Base-by-base conservation (phyloP, 2,113 vertebrate species). In the Struthio camelus region DNA sequence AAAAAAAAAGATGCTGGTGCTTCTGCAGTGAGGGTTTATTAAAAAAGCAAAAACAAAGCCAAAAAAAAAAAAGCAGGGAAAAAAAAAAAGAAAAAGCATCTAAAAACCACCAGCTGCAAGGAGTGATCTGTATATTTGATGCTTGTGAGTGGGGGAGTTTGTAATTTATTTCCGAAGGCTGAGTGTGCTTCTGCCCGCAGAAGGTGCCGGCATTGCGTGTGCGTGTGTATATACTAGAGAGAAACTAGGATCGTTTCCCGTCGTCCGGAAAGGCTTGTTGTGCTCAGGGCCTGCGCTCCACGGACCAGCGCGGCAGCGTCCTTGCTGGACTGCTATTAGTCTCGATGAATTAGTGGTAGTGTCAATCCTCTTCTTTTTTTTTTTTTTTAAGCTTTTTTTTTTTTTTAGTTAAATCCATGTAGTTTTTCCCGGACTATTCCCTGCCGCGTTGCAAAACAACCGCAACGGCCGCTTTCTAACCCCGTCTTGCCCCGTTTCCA, bases 81-180 rank as follows among this genome's bases (percentile, higher is more conserved):
- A 3, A 1, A 7, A 46, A 54, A 82, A 48, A 48, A 36, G 53
- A 54, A 42, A 46, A 48, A n/a, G 42, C 28, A 14, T 40, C 30
- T 44, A 67, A 40, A 27, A 10, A 16, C 18, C 17, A 30, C n/a
- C 30, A 40, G 30, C 70, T 79, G 48, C 70, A 5, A 89, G 89
- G 75, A 85, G 58, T 85, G 62, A 82, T 76, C 81, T 96, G 94
- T 96, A 96, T 82, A 94, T 93, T 93, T 93, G 91, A 90, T 58
- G 89, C 85, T 82, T 7, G 64, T 2, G 11, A 51, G 5, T 12
- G 44, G 48, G 85, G 84, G 40, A 80, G 86, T 28, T 70, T 96
- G 93, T 97, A 96, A 97, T 96, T 96, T 97, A 97, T 96, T 97
- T 83, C 65, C 42, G 0, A 30, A 38, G 80, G 93, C 80, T 89